phyloP scores from a whole-genome alignment of 2,113 vertebrate species.

The Macaca nemestrina region DNA sequence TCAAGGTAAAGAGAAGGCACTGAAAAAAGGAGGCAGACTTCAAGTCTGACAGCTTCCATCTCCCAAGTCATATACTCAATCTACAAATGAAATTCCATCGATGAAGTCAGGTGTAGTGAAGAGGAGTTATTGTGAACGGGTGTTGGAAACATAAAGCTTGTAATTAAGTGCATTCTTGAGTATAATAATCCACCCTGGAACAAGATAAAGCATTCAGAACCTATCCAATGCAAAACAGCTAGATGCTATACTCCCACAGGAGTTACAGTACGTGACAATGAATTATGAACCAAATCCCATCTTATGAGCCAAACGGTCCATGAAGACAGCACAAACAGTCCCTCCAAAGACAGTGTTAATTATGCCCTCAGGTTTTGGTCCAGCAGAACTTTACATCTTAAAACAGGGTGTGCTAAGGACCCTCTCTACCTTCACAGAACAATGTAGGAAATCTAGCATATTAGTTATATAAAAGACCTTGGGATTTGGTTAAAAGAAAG shows the following conservation, averaged over 20 bases:
- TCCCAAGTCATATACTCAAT: conserved; percentile 19
- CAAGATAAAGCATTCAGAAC: conserved; percentile 61
- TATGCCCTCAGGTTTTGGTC: conserved; percentile 36
- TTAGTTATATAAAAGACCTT: neutral
- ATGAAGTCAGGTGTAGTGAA: conserved; percentile 61
- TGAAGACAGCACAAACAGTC: conserved; percentile 54
- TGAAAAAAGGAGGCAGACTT: neutral
- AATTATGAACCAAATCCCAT: conserved; percentile 69
- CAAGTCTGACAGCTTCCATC: neutral
- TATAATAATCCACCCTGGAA: conserved; percentile 67
- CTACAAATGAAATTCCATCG: conserved; percentile 55
- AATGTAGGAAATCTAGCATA: neutral
- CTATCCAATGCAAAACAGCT: conserved; percentile 59
- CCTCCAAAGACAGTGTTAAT: conserved; percentile 59
- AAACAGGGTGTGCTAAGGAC: neutral
- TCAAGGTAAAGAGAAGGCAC: neutral
- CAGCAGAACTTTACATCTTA: conserved; percentile 38
- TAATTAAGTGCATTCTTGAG: conserved; percentile 64
- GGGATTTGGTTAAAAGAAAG: conserved; percentile 21
- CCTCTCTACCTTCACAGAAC: conserved; percentile 2
- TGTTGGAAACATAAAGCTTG: conserved; percentile 56
- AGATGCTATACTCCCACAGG: conserved; percentile 64
- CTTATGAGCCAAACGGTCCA: conserved; percentile 67
- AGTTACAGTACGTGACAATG: conserved; percentile 57
- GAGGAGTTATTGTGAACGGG: conserved; percentile 52